Percentiles rank a stretch among this genome's conserved stretches.
Evolutionary conservation across 2,113 vertebrate genomes (phyloP).

Genomic region (Orientallactaga bullata): DNA sequence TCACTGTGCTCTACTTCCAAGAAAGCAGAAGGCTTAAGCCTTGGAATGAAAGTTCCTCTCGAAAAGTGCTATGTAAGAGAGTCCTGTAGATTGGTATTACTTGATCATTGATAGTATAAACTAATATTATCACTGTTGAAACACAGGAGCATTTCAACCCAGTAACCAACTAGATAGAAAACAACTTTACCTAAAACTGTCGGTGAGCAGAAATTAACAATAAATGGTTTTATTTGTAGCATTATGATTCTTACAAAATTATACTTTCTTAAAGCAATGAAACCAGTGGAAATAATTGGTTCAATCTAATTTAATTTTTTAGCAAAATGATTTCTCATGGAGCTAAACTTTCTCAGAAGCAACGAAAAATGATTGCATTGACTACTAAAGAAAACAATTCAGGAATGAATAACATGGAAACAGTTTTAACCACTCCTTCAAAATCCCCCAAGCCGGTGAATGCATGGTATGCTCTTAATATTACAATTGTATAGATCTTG

Average conservation of each 20-base stretch:
- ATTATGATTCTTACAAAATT: constrained; percentile 87
- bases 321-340: constrained; percentile 89
- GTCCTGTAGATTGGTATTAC: neutral
- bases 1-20: neutral
- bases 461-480: constrained; percentile 90
- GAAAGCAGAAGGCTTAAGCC: neutral
- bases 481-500: constrained; percentile 23
- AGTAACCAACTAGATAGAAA: constrained; percentile 19
- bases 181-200: neutral
- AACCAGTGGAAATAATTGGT: constrained; percentile 47
- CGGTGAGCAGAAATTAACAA: constrained; percentile 38
- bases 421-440: constrained; percentile 82
- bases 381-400: constrained; percentile 91
- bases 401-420: constrained; percentile 84
- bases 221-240: constrained; percentile 78
- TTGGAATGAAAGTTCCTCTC: neutral
- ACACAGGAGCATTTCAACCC: constrained; percentile 40
- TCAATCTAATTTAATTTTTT: constrained; percentile 78
- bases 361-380: constrained; percentile 96
- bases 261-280: constrained; percentile 84
- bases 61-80: neutral
- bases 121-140: constrained; percentile 23
- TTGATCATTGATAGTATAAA: constrained; percentile 37
- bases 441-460: constrained; percentile 90
- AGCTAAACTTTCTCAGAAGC: constrained; percentile 96